Conservation (phyloP, 2,888 invertebrate species). For the Noctua comes region DNA sequence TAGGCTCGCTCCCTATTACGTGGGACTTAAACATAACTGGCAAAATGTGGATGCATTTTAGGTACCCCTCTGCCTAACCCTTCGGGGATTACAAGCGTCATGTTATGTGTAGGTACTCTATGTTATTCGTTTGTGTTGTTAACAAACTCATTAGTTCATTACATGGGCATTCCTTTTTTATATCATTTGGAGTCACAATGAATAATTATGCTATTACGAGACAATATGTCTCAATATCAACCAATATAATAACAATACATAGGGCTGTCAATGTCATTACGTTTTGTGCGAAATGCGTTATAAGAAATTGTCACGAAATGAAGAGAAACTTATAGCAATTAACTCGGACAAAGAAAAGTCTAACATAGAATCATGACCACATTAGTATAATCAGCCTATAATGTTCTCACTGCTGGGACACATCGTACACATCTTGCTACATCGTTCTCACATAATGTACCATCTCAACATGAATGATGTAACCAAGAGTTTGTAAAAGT, state of each 20-base stretch:
- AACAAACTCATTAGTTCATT: background rate
- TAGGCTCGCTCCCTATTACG: background rate
- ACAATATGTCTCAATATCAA: background rate
- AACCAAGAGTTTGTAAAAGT: too few relatives aligned
- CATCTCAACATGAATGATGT: too few relatives aligned
- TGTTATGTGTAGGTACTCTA: too few relatives aligned
- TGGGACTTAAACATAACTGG: background rate
- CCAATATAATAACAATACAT: background rate
- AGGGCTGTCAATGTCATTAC: background rate
- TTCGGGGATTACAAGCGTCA: background rate
- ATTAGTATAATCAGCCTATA: too few relatives aligned
- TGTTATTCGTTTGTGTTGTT: background rate
- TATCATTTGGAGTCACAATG: background rate
- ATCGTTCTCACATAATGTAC: too few relatives aligned
- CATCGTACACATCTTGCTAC: too few relatives aligned
- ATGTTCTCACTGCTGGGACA: too few relatives aligned
- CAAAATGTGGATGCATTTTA: background rate
- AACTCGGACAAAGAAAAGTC: too few relatives aligned
- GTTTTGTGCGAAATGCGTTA: background rate
- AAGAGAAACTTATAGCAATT: background rate
- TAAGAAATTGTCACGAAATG: background rate
- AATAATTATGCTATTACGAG: background rate
- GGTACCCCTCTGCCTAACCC: background rate
- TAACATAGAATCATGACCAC: too few relatives aligned
- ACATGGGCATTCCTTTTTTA: background rate